Evolutionary conservation across 2,113 vertebrate genomes (phyloP).

Genomic region (Opisthocomus hoazin): DNA sequence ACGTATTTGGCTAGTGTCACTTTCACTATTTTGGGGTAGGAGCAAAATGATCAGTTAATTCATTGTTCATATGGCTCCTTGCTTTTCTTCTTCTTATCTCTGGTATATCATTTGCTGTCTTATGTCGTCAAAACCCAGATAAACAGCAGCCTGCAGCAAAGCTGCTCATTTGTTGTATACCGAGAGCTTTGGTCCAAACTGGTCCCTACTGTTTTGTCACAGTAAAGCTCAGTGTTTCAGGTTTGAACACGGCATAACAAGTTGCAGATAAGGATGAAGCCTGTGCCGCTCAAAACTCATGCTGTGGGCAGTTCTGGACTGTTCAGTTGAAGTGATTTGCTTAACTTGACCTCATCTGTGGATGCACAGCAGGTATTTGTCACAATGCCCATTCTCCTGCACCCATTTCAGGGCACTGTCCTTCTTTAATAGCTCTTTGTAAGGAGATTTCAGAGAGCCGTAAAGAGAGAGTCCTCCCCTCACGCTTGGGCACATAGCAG

Average conservation of each 20-base stretch:
- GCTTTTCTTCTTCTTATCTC: background rate
- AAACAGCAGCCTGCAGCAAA: background rate
- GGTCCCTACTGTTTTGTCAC: background rate
- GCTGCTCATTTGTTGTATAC: background rate
- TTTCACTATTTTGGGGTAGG: background rate
- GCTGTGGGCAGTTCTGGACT: background rate
- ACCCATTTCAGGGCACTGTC: background rate
- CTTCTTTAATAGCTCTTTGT: background rate
- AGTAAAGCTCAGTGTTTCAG: background rate
- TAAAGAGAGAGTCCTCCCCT: fast-evolving
- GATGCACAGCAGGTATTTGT: background rate
- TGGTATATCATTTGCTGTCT: background rate
- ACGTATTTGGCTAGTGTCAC: background rate
- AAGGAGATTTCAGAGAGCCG: background rate
- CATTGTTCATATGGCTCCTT: background rate
- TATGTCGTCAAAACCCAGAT: background rate
- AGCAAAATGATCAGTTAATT: background rate
- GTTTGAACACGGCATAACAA: background rate
- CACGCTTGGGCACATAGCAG: background rate
- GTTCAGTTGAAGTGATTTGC: background rate
- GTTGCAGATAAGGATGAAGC: background rate
- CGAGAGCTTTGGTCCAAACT: background rate
- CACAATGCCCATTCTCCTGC: background rate
- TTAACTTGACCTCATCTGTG: background rate
- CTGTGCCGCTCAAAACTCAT: background rate